A percentile compares a stretch with the other conserved stretches of the same genome.
These are phyloP conservation scores for Macrobrachium nipponense DNA, from an alignment of 1,140 invertebrate species.

Conservation along the genomic window DNA sequence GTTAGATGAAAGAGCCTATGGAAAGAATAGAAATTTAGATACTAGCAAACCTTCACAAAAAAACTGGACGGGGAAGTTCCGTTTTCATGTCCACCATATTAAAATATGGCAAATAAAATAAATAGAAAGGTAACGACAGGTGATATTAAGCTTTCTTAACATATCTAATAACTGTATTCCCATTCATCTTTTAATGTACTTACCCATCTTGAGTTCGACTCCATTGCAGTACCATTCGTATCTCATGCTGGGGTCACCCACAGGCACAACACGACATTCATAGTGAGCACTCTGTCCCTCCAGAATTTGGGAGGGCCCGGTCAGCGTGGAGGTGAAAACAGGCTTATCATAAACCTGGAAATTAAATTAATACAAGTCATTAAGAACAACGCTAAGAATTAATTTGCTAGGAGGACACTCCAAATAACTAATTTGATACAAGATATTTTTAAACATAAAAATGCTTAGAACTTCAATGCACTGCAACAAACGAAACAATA, in stretches of 20 bases:
- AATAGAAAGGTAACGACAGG: neutral
- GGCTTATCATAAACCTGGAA: conserved; percentile 84
- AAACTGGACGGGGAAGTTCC: too few species aligned
- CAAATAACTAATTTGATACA: neutral
- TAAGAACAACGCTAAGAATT: neutral
- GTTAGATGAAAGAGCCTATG: too few species aligned
- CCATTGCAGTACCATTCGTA: conserved; percentile 97
- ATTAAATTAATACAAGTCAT: neutral
- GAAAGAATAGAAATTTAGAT: conserved; percentile 64
- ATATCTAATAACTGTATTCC: neutral
- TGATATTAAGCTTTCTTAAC: neutral
- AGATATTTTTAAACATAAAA: too few species aligned
- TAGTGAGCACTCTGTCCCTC: conserved; percentile 96
- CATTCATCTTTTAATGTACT: conserved; percentile 63
- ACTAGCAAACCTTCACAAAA: neutral
- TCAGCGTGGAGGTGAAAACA: conserved; percentile 90
- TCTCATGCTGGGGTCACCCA: conserved; percentile 88
- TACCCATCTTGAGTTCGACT: conserved; percentile 88
- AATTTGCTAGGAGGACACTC: neutral
- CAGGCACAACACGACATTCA: conserved; percentile 94
- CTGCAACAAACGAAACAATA: too few species aligned
- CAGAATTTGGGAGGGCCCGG: conserved; percentile 89
- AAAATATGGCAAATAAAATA: neutral
- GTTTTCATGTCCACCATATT: too few species aligned
- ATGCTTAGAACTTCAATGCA: too few species aligned